phyloP scores from a whole-genome alignment of 2,888 invertebrate genomes.

The Vesta saturnalis region DNA sequence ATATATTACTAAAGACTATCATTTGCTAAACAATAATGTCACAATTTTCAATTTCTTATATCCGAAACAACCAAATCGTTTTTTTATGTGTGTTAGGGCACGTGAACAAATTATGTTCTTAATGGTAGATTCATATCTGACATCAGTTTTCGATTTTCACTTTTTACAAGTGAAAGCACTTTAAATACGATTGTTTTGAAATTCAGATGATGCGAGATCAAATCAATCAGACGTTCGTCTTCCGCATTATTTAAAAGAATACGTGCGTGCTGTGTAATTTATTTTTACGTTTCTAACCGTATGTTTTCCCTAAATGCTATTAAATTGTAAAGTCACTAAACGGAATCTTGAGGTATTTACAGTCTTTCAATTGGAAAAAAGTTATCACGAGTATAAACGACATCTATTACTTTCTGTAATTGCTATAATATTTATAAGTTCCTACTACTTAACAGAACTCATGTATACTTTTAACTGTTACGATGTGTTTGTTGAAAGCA shows the following conservation, averaged over 20 bases:
- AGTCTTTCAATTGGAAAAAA: background rate
- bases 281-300: constrained; percentile 4
- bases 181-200: constrained; percentile 13
- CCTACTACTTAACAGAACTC: constrained; percentile 14
- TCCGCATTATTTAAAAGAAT: constrained; percentile 9
- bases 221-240: constrained; percentile 11
- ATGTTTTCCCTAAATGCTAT: constrained; percentile 10
- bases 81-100: background rate
- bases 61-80: background rate
- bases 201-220: constrained; percentile 3
- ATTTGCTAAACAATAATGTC: no score
- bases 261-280: constrained; percentile 3
- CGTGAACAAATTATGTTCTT: constrained; percentile 15
- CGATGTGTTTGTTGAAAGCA: background rate
- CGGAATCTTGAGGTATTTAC: constrained; percentile 8
- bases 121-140: constrained; percentile 33
- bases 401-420: background rate
- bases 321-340: constrained; percentile 6
- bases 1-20: no score
- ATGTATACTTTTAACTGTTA: background rate
- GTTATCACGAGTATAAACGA: constrained; percentile 2
- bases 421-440: constrained; percentile 15
- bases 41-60: no score
- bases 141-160: constrained; percentile 42
- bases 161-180: constrained; percentile 34